Evolutionary conservation across 2,113 vertebrate species (phyloP).

Genomic region (Enhydra lutris): DNA sequence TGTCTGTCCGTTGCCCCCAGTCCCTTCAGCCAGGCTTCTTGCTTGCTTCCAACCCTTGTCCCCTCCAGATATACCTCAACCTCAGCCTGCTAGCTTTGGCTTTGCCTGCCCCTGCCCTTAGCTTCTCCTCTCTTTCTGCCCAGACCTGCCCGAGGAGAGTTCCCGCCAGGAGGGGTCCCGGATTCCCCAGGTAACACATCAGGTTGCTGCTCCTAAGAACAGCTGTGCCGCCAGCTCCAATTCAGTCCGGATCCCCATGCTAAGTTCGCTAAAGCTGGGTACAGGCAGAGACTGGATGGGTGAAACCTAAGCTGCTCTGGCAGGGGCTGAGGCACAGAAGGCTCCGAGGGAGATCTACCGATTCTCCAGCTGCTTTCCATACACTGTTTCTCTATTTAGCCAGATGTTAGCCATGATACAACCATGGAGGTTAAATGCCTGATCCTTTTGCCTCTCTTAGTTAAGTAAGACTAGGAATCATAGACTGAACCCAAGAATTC

Average conservation of each 20-base stretch:
- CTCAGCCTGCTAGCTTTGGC: slow-evolving; percentile 63
- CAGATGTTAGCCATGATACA: neutral
- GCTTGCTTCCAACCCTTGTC: slow-evolving; percentile 56
- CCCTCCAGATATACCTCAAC: slow-evolving; percentile 28
- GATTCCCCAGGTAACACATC: slow-evolving; percentile 76
- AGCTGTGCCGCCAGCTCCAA: slow-evolving; percentile 22
- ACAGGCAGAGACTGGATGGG: neutral
- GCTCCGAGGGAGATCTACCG: neutral
- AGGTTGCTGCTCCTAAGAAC: slow-evolving; percentile 63
- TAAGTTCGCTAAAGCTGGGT: neutral
- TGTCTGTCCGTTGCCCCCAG: neutral
- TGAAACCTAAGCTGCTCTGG: slow-evolving; percentile 37
- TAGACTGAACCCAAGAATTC: neutral
- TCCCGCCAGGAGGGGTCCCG: slow-evolving; percentile 64
- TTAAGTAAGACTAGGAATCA: neutral
- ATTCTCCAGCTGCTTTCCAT: neutral
- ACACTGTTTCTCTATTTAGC: neutral
- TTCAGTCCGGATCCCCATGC: slow-evolving; percentile 33
- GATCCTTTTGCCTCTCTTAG: neutral
- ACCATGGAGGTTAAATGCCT: neutral
- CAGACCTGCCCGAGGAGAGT: slow-evolving; percentile 75
- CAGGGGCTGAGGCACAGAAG: slow-evolving; percentile 42
- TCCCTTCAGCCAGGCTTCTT: slow-evolving; percentile 50
- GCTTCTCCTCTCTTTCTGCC: slow-evolving; percentile 55
- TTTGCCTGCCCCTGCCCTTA: slow-evolving; percentile 42